A percentile compares a stretch with the other conserved stretches of the same genome.
Evolutionary conservation across 2,888 invertebrate genomes (phyloP).

Genomic region (Amiota minor): DNA sequence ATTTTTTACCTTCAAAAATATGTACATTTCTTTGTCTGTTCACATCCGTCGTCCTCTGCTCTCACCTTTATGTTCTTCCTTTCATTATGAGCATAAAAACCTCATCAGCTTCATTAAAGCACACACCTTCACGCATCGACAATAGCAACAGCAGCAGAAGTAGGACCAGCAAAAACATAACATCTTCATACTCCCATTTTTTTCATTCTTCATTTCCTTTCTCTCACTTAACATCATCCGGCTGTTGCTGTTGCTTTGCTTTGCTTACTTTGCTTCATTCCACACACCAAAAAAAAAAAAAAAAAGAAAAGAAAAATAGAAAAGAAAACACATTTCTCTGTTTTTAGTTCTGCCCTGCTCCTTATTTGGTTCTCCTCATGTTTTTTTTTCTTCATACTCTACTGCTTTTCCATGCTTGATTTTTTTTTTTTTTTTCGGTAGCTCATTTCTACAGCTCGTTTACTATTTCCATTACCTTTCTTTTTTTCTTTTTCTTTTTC

Average conservation of each 20-base stretch:
- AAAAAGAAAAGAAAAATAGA: too few species aligned
- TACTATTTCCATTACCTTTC: too few species aligned
- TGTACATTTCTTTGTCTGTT: background rate
- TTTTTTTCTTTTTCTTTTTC: background rate
- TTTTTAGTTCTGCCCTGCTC: too few species aligned
- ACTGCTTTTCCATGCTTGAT: too few species aligned
- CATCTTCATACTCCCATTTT: background rate
- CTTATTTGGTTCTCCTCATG: too few species aligned
- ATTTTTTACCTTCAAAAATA: too few species aligned
- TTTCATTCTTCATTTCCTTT: background rate
- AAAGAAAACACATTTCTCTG: too few species aligned
- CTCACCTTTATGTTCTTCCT: background rate
- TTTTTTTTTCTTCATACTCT: too few species aligned
- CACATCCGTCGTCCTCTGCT: background rate
- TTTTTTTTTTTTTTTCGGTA: too few species aligned
- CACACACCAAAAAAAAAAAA: background rate
- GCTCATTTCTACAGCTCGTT: too few species aligned
- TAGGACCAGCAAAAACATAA: too few species aligned
- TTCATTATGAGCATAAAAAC: background rate
- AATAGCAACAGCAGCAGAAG: background rate
- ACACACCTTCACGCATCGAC: constrained; percentile 3
- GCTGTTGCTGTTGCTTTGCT: background rate
- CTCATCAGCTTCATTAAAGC: constrained; percentile 8
- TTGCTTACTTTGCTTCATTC: background rate
- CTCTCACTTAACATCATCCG: too few species aligned